phyloP scores from a whole-genome alignment of 2,113 vertebrate species.

The Callithrix jacchus region DNA sequence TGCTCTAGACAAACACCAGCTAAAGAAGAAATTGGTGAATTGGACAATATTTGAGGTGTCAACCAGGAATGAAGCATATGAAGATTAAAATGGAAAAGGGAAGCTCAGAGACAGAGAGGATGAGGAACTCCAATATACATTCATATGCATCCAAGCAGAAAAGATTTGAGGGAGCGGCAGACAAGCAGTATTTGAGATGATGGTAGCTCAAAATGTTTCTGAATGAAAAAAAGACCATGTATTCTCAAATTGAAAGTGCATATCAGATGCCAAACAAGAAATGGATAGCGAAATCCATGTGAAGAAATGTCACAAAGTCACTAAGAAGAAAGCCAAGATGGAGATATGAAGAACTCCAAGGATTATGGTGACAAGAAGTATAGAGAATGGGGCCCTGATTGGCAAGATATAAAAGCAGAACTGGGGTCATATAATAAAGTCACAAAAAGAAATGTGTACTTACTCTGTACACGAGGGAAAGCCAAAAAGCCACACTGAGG shows the following conservation, averaged over 20 bases:
- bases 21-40: neutral
- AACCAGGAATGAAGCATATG: neutral
- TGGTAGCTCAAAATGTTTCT: neutral
- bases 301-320: neutral
- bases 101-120: neutral
- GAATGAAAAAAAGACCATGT: neutral
- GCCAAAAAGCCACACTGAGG: neutral
- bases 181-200: neutral
- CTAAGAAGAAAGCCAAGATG: neutral
- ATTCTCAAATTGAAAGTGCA: neutral
- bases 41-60: neutral
- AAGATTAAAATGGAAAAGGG: neutral
- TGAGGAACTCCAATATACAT: neutral
- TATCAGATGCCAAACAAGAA: neutral
- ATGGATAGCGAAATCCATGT: neutral
- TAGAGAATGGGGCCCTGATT: neutral
- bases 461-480: neutral
- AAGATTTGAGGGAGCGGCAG: neutral
- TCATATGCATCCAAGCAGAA: neutral
- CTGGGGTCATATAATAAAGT: neutral
- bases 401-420: neutral
- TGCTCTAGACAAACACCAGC: neutral
- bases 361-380: neutral
- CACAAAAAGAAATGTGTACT: neutral
- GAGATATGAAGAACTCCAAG: neutral